Base-by-base conservation (phyloP, 2,797 vertebrate genomes). In the Spinus olivaceus region DNA sequence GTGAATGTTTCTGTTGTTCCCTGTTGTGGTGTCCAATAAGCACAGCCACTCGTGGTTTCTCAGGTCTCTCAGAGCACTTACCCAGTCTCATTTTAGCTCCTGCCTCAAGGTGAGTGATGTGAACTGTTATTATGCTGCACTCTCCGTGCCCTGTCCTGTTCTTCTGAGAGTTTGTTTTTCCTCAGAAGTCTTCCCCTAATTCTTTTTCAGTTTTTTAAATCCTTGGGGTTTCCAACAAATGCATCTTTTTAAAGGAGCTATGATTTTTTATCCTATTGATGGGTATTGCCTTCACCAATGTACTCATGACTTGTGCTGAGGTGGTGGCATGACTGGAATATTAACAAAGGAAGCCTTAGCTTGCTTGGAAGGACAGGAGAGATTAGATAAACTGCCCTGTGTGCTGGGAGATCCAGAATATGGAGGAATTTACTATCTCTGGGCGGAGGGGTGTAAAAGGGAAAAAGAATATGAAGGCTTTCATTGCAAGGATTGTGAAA, bases 71-170 rank as follows among this genome's bases (percentile, higher is more conserved):
- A 83, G 70, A 88, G 49, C 83, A 70, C 81, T 93, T 81, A 82
- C 0, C 30, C 74, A 61, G 27, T 24, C 67, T 57, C 67, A 56
- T 78, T 93, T 90, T 66, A 85, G 71, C 71, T 93, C 70, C 77
- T 80, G 80, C 63, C 83, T 94, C 64, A 59, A 94, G 90, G 90
- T 85, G 79, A 92, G 57, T 67, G 72, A 18, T 59, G 39, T 46
- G 53, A 94, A 67, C 74, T 28, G 28, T 13, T 63, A 33, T 39
- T 49, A 59, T 41, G 66, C 46, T 72, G 53, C 57, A 67, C 32
- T 64, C 54, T 90, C 10, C 35, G 37, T 81, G n/a, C 63, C 86
- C 82, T 81, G 59, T 56, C 49, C 70, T 76, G 14, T 25, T 47
- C 33, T 88, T 90, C 67, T 85, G 35, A 80, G 73, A 65, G 65